Conservation (phyloP, 2,797 vertebrate species). For the Gambelia wislizenii region DNA sequence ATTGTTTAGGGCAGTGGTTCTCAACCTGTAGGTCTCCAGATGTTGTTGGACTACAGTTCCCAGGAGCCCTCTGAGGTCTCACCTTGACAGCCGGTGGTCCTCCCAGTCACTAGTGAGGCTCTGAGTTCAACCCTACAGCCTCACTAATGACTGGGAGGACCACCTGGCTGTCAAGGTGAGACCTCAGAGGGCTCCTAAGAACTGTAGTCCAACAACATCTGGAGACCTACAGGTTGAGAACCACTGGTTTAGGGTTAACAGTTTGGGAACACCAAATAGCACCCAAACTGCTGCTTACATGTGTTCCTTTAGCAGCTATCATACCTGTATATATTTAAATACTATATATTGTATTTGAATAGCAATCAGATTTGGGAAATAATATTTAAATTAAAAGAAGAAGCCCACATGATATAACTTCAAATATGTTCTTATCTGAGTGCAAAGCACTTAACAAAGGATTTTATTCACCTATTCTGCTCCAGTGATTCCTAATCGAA, state of each 20-base stretch:
- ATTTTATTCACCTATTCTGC: slow-evolving; percentile 26
- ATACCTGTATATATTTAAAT: not conserved
- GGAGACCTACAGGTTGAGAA: too few species aligned
- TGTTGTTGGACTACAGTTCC: too few species aligned
- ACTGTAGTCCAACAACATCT: too few species aligned
- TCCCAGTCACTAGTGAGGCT: too few species aligned
- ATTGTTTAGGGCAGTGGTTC: too few species aligned
- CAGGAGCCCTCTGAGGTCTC: too few species aligned
- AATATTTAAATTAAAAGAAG: slow-evolving; percentile 3
- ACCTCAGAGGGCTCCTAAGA: too few species aligned
- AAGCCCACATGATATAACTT: not conserved
- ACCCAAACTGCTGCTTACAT: not conserved
- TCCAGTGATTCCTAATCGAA: not conserved
- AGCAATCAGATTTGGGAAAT: not conserved
- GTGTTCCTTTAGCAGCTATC: not conserved
- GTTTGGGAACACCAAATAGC: not conserved
- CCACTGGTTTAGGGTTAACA: not conserved
- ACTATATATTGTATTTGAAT: not conserved
- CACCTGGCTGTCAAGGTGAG: too few species aligned
- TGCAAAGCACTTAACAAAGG: slow-evolving; percentile 6
- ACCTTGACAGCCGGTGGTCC: too few species aligned
- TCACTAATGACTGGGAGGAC: too few species aligned
- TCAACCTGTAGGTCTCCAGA: too few species aligned
- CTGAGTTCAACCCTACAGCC: too few species aligned
- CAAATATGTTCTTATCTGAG: slow-evolving; percentile 7